Evolutionary conservation across 1,140 invertebrate genomes (phyloP), one percentile per base, ranked within the genome.

Genomic region (Glossosoma conforme): DNA sequence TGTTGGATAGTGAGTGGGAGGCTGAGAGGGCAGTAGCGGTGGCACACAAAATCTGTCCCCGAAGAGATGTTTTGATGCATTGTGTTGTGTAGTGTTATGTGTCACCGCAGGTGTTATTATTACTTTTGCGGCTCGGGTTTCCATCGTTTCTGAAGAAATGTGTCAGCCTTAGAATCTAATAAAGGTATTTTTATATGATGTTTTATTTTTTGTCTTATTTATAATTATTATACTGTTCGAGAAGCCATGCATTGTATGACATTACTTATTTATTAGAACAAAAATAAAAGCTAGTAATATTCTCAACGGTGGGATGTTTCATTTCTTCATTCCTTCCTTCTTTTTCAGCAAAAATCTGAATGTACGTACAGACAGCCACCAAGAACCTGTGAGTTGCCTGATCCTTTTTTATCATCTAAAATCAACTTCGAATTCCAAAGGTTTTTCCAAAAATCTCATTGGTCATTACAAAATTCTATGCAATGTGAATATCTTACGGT

Each of bases 191-290:
- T 58, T 58, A 58, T 58, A 58, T 44, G 47, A 43, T 51, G 44
- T 51, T 54, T 22, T 11, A 44, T 44, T 49, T 46, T 50, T 17
- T 22, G 45, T 51, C 49, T 58, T 43, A 52, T 54, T 58, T 54
- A 54, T 58, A 51, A n/a, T n/a, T n/a, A n/a, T n/a, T n/a, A 20
- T 36, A 17, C 38, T 54, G 35, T 53, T 53, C 48, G 42, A 41
- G 44, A 53, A 50, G 46, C 51, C 51, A 44, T 54, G 41, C 40
- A 37, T 58, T 58, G 46, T 55, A 57, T 52, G 49, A 49, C 55
- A 49, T 57, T 51, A 58, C 49, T 58, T 58, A 58, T 58, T 58
- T 58, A 58, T 53, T 54, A 54, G 42, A 52, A 48, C 24, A 58
- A 54, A 58, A 41, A 24, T 24, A 48, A 48, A 40, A 48, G n/a